Evolutionary conservation across 2,797 vertebrate species (phyloP), one percentile per base, ranked within the genome.

Genomic region (Dipus sagitta): DNA sequence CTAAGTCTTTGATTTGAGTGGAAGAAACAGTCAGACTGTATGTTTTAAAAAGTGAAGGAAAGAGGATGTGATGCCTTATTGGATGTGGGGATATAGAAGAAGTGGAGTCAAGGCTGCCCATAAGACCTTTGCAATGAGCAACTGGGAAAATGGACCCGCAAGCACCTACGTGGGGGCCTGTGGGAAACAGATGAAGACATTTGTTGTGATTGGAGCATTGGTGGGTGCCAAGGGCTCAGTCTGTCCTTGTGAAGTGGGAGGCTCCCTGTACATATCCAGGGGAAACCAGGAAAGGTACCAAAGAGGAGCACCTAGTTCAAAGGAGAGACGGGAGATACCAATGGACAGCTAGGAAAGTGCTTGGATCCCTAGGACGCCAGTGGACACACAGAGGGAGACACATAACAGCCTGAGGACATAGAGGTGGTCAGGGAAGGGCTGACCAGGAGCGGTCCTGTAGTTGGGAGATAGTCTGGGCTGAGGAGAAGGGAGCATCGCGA

Each of bases 91-190:
- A 38, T 38, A 38, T 38, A 38, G 26, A 23, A 47, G 76, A 17
- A 38, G 23, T 42, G 26, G 15, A 38, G 13, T 28, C 20, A 17
- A 60, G 17, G 32, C 34, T 67, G 11, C 24, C 54, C 32, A 18
- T 2, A 6, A 12, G 70, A 47, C 30, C n/a, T 68, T 47, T 28
- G 4, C 6, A 65, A 14, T 8, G 47, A 67, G 23, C 15, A 26
- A 6, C 17, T 1, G 1, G 42, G 7, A 78, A 67, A 6, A 10
- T 6, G 0, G 34, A 54, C 12, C 28, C 52, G 24, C 42, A 6
- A 4, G 10, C 6, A n/a, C n/a, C 62, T 38, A 2, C 30, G 58
- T 17, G 30, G 15, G 62, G 14, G 6, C 0, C 13, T n/a, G 13
- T 30, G 42, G 65, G 18, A 58, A 18, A 20, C 13, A 71, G 8